These are phyloP conservation scores for Zygogramma bicolorata DNA, from an alignment of 2,888 invertebrate genomes.

Conservation along the genomic window DNA sequence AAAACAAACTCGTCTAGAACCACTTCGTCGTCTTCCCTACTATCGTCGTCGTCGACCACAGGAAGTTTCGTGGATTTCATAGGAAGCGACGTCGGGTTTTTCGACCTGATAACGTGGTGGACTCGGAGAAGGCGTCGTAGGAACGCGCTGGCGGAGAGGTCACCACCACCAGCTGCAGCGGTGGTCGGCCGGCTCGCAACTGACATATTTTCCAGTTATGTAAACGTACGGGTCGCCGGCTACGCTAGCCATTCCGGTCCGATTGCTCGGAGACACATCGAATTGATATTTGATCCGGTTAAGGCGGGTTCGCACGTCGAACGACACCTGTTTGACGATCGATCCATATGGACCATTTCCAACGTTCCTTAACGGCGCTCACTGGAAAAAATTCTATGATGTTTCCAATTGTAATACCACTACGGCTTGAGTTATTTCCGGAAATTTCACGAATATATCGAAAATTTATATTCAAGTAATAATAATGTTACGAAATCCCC, in stretches of 20 bases:
- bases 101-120: conserved; percentile 15
- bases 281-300: conserved; percentile 20
- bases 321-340: background rate
- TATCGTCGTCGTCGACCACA: conserved; percentile 4
- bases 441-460: too few relatives aligned
- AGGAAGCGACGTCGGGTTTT: conserved; percentile 35
- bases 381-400: too few relatives aligned
- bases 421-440: too few relatives aligned
- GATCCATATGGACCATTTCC: too few relatives aligned
- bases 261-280: conserved; percentile 26
- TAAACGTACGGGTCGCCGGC: conserved; percentile 39
- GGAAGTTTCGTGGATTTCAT: conserved; percentile 29
- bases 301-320: background rate
- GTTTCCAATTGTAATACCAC: too few relatives aligned
- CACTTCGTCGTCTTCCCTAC: background rate
- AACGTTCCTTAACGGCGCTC: too few relatives aligned
- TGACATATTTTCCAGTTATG: conserved; percentile 48
- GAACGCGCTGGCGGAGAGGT: conserved; percentile 13
- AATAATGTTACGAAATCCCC: too few relatives aligned
- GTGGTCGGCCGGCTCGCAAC: conserved; percentile 33
- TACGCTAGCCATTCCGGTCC: conserved; percentile 31
- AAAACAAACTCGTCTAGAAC: background rate
- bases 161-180: conserved; percentile 30
- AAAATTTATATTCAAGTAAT: too few relatives aligned
- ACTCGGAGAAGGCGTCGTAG: background rate